Evolutionary conservation across 2,113 vertebrate genomes (phyloP).

Genomic region (Trematomus loennbergii): DNA sequence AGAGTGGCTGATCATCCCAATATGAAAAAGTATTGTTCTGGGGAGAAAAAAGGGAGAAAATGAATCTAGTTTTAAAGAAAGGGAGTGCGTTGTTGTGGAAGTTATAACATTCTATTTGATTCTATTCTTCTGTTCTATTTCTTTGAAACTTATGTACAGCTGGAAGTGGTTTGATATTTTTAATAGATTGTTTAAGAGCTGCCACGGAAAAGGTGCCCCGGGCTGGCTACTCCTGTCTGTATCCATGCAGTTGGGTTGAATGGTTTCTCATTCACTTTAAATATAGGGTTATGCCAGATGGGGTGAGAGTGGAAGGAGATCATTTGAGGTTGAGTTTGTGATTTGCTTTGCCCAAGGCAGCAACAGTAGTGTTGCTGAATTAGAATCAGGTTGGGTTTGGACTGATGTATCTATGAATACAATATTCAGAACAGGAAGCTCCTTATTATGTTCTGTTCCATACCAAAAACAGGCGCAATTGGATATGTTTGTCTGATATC

Average conservation of each 20-base stretch:
- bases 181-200: not conserved
- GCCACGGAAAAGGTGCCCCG: not conserved
- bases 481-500: not conserved
- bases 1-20: too few relatives aligned
- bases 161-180: too few relatives aligned
- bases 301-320: not conserved
- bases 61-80: too few relatives aligned
- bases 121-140: too few relatives aligned
- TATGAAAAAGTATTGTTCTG: too few relatives aligned
- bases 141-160: too few relatives aligned
- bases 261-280: not conserved
- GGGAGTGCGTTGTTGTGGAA: too few relatives aligned
- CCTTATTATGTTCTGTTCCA: slow-evolving; percentile 6
- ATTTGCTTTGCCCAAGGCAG: slow-evolving; percentile 27
- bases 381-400: slow-evolving; percentile 5
- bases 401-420: slow-evolving; percentile 6
- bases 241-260: not conserved
- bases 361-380: slow-evolving; percentile 11
- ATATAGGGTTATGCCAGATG: not conserved
- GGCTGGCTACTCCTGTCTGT: not conserved
- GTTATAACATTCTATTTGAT: too few relatives aligned
- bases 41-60: too few relatives aligned
- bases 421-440: slow-evolving; percentile 4
- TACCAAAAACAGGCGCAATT: not conserved
- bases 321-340: slow-evolving; percentile 11